A percentile compares a stretch with the other conserved stretches of the same genome.
Evolutionary conservation across 2,797 vertebrate genomes (phyloP).

Genomic region (Peromyscus attwateri): DNA sequence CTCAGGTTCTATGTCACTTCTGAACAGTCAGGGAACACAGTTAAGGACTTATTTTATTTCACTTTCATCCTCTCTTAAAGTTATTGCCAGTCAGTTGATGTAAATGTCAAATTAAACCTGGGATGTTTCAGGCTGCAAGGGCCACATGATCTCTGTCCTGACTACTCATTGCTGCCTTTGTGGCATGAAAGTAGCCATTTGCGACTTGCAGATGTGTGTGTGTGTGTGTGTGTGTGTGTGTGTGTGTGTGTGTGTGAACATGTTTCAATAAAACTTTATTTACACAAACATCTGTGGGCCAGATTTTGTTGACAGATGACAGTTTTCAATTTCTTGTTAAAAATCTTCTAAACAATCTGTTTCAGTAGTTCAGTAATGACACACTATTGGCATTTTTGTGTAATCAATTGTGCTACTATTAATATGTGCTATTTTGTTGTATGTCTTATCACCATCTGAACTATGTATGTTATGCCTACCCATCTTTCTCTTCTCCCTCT

Average conservation of each 20-base stretch:
- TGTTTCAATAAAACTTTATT: slow-evolving; percentile 45
- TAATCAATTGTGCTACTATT: background rate
- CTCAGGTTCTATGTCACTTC: background rate
- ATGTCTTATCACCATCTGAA: background rate
- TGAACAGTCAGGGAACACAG: background rate
- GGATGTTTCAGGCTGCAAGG: background rate
- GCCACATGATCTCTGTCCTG: background rate
- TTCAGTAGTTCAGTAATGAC: background rate
- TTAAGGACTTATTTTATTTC: background rate
- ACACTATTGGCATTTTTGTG: background rate
- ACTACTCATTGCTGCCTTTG: background rate
- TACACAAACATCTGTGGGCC: background rate
- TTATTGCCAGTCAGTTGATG: background rate
- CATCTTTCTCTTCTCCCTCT: background rate
- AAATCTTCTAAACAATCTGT: background rate
- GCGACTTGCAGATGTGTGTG: background rate
- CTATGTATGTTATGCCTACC: background rate
- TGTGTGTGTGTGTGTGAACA: background rate
- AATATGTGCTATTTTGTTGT: background rate
- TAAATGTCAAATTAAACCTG: background rate
- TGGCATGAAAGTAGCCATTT: background rate
- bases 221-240: background rate
- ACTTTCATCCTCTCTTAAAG: background rate
- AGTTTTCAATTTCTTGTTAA: background rate
- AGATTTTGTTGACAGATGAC: background rate